Base-by-base conservation (phyloP, 2,113 vertebrate species). In the Lonchura striata region DNA sequence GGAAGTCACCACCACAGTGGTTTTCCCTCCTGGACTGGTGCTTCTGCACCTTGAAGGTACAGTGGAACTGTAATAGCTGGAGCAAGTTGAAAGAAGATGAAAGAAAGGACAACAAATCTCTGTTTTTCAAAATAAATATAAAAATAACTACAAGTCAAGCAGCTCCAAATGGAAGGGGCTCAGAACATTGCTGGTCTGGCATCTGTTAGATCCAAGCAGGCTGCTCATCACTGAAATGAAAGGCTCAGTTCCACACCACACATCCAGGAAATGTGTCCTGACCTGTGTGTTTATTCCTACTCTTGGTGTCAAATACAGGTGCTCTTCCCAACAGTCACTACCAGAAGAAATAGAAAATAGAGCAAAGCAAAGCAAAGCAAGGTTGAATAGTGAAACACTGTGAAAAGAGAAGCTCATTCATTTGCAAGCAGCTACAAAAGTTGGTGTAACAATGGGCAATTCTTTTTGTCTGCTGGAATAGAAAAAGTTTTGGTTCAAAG, bases 401-500 rank as follows among this genome's bases (percentile, higher is more conserved):
- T 5, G 14, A 49, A 79, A 71, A 80, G 6, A 50, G 53, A 33
- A 56, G 21, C 10, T 91, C 15, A n/a, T 13, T 78, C 0, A 0
- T 35, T 82, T n/a, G 13, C 19, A 49, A 68, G 13, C 15, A 79
- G 56, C 23, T 31, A 14, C 24, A 54, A 25, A 75, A 90, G 8
- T 37, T 85, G 23, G 3, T 33, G 13, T 17, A 79, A 35, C 0
- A 0, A 49, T 37, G 21, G 33, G 33, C 28, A 77, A 77, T 0
- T 57, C 3, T 7, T 76, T 65, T 41, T 69, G 11, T 79, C 81
- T 28, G 27, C 27, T 53, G 46, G 33, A 46, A 46, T 28, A 49
- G 28, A 81, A 77, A 30, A 74, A 3, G 3, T 68, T 37, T 90
- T 84, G 14, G 50, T 72, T 82, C 37, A 61, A 69, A 90, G 22